A percentile compares a stretch with the other conserved stretches of the same genome.
These are phyloP conservation scores for Drosophila lutescens DNA, from an alignment of 2,888 invertebrate species.

Conservation along the genomic window DNA sequence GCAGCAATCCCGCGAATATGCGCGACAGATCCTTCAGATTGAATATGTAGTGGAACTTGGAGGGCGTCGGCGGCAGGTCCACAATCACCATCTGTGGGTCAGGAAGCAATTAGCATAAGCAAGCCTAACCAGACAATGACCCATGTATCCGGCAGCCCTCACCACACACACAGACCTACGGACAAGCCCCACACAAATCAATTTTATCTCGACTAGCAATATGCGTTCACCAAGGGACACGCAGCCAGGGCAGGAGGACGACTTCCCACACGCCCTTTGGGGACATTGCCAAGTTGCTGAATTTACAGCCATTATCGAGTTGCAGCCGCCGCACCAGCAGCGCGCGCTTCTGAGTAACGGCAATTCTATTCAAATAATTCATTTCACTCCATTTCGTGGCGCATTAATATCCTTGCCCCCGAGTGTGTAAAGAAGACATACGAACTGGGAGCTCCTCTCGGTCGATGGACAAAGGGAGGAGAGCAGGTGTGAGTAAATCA, in stretches of 20 bases:
- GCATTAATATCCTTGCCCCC: conserved; percentile 78
- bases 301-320: conserved; percentile 76
- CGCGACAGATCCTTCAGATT: conserved; percentile 95
- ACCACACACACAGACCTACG: background rate
- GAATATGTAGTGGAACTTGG: conserved; percentile 97
- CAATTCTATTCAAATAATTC: conserved; percentile 82
- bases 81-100: conserved; percentile 87
- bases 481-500: conserved; percentile 80
- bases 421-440: conserved; percentile 77
- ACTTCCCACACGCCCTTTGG: conserved; percentile 35
- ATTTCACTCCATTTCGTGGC: conserved; percentile 79
- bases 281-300: conserved; percentile 52
- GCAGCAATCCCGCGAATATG: conserved; percentile 91
- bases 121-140: conserved; percentile 11
- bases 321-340: conserved; percentile 48
- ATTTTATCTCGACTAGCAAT: conserved; percentile 79
- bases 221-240: conserved; percentile 65
- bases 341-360: conserved; percentile 54
- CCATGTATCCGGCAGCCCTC: conserved; percentile 1
- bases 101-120: conserved; percentile 61
- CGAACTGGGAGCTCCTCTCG: conserved; percentile 54
- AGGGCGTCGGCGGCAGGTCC: conserved; percentile 95
- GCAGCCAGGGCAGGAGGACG: conserved; percentile 11
- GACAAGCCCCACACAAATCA: conserved; percentile 71
- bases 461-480: conserved; percentile 19